phyloP scores from a whole-genome alignment of 2,888 invertebrate genomes.

The Chalcis sispes region DNA sequence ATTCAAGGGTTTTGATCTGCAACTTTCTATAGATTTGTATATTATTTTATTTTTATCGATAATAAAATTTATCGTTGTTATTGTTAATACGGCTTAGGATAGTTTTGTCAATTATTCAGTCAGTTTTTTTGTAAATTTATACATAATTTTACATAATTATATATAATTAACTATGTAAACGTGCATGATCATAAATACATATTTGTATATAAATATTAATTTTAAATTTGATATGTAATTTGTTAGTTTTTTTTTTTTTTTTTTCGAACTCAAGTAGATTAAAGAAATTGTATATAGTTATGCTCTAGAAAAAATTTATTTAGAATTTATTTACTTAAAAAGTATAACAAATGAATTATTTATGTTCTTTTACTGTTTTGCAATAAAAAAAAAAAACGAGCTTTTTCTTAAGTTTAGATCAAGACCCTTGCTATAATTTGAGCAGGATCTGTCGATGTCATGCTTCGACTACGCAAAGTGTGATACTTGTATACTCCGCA shows the following conservation, averaged over 20 bases:
- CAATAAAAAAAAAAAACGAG: background rate
- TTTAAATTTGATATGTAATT: constrained; percentile 4
- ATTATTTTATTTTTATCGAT: constrained; percentile 28
- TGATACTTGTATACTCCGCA: constrained; percentile 57
- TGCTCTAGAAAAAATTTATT: constrained; percentile 19
- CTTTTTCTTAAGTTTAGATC: constrained; percentile 38
- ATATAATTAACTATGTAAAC: constrained; percentile 1
- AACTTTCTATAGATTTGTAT: constrained; percentile 15
- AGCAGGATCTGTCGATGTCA: constrained; percentile 50
- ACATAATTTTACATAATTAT: constrained; percentile 22
- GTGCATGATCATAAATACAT: background rate
- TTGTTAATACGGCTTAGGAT: constrained; percentile 32
- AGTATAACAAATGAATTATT: background rate
- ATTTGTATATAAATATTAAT: constrained; percentile 42
- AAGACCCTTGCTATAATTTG: constrained; percentile 43
- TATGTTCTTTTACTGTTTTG: background rate
- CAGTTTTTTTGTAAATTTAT: constrained; percentile 29
- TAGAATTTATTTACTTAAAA: constrained; percentile 9
- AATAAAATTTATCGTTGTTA: constrained; percentile 46
- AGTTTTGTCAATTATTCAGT: constrained; percentile 15
- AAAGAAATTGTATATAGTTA: constrained; percentile 40
- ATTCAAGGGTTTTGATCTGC: constrained; percentile 46
- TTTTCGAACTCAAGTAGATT: too few relatives aligned
- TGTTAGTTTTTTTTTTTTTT: constrained; percentile 6
- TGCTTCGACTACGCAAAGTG: constrained; percentile 55